Evolutionary conservation across 2,797 vertebrate species (phyloP).

Genomic region (Antrozous pallidus): DNA sequence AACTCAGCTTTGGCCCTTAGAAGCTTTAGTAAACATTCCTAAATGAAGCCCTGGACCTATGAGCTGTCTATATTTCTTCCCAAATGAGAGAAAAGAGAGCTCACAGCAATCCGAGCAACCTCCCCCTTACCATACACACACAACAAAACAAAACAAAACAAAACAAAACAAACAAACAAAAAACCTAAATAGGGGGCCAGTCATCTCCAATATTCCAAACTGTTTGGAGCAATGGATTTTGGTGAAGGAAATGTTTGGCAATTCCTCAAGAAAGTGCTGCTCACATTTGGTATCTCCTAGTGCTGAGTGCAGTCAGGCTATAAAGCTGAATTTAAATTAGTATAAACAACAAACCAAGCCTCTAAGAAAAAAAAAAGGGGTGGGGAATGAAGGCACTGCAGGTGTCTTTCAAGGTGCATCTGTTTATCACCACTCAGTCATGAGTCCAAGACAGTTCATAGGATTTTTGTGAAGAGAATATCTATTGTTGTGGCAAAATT

Average conservation of each 20-base stretch:
- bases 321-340: slow-evolving; percentile 74
- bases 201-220: slow-evolving; percentile 5
- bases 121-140: too few species aligned
- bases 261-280: slow-evolving; percentile 26
- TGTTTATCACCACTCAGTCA: slow-evolving; percentile 76
- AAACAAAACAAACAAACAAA: not conserved
- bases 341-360: slow-evolving; percentile 73
- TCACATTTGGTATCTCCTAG: not conserved
- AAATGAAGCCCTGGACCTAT: slow-evolving; percentile 1
- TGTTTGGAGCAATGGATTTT: not conserved
- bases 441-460: slow-evolving; percentile 77
- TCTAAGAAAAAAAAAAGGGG: slow-evolving; percentile 37
- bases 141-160: too few species aligned
- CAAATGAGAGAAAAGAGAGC: not conserved
- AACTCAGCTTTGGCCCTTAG: not conserved
- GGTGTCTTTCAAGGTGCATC: slow-evolving; percentile 78
- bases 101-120: not conserved
- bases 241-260: slow-evolving; percentile 45
- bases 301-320: slow-evolving; percentile 38
- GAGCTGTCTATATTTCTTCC: slow-evolving; percentile 27
- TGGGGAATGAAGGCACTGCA: not conserved
- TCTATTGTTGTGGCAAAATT: slow-evolving; percentile 83
- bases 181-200: not conserved
- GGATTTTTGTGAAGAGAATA: slow-evolving; percentile 81
- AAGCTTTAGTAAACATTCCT: slow-evolving; percentile 50